Conservation (phyloP, 2,113 vertebrate species). For the Cervus canadensis region DNA sequence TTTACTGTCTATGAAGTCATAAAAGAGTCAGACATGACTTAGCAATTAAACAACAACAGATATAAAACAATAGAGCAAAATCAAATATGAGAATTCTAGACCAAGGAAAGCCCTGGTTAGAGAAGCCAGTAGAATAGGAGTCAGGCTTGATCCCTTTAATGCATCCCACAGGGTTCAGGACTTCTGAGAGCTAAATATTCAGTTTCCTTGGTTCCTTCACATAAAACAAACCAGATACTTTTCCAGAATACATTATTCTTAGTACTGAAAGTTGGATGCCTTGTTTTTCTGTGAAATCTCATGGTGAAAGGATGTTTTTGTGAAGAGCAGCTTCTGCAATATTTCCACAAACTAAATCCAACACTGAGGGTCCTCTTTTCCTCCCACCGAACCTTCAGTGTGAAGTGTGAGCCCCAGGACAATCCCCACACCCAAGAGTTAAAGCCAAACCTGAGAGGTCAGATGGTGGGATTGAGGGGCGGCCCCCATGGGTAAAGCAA, state of each 20-base stretch:
- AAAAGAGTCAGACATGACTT: not conserved
- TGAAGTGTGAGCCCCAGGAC: not conserved
- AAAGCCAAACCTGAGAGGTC: not conserved
- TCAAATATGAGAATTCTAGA: not conserved
- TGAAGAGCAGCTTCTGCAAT: too few species aligned
- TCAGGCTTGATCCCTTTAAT: too few species aligned
- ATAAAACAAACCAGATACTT: too few species aligned
- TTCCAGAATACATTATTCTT: not conserved
- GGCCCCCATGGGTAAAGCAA: fast-evolving
- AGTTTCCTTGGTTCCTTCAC: not conserved
- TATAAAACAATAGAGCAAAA: not conserved
- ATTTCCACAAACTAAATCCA: not conserved
- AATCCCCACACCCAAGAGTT: fast-evolving
- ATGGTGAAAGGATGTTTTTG: fast-evolving
- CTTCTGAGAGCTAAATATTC: not conserved
- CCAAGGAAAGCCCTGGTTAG: not conserved
- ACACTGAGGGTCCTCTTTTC: fast-evolving
- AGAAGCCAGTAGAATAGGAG: not conserved
- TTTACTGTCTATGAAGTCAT: not conserved
- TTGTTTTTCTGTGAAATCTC: fast-evolving
- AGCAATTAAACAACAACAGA: not conserved
- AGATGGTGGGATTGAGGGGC: too few species aligned
- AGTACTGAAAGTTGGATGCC: fast-evolving
- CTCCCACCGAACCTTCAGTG: fast-evolving
- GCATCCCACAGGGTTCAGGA: fast-evolving